Evolutionary conservation across 2,888 invertebrate species (phyloP), one percentile per base, ranked within the genome.

Genomic region (Melanostoma scalare): DNA sequence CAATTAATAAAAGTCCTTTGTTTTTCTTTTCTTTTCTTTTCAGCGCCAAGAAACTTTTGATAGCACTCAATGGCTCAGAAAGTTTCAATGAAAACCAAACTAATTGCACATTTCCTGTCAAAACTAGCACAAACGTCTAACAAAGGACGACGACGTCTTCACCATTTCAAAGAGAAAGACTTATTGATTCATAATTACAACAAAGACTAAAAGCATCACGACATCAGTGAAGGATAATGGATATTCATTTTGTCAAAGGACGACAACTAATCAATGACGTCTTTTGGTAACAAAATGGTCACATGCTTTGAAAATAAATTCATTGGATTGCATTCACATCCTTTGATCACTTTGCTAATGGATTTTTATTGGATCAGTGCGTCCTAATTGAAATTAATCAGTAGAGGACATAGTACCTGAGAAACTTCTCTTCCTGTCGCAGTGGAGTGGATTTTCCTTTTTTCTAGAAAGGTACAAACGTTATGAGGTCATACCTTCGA

Each of bases 401-500:
- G 42, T 33, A 4, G 10, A 31, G 20, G 38, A 36, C 30, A 40
- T 20, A 38, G 33, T 8, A 42, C 8, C 1, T 44, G 42, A 35
- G 10, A 63, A 44, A 6, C 8, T n/a, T 6, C 42, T 9, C 31
- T 36, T 5, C 42, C 10, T 20, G 44, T 42, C 20, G 33, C 20
- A 52, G 40, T 48, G 63, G 44, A 31, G 61, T 10, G 50, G 36
- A 6, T 20, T 36, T 33, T 9, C 20, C 35, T 50, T 52, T 50
- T 63, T 56, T 35, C 10, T 46, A n/a, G 1, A 36, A 53, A 82
- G 63, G 73, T 33, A 52, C 35, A 36, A 78, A 55, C 84, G 84
- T 84, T 75, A 84, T 84, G 84, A 84, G 84, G 84, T 71, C 79
- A 67, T 40, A 79, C 79, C 69, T 79, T 38, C 79, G 65, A 53